A percentile compares a stretch with the other conserved stretches of the same genome.
Evolutionary conservation across 2,888 invertebrate genomes (phyloP).

Genomic region (Dynastes grantii): DNA sequence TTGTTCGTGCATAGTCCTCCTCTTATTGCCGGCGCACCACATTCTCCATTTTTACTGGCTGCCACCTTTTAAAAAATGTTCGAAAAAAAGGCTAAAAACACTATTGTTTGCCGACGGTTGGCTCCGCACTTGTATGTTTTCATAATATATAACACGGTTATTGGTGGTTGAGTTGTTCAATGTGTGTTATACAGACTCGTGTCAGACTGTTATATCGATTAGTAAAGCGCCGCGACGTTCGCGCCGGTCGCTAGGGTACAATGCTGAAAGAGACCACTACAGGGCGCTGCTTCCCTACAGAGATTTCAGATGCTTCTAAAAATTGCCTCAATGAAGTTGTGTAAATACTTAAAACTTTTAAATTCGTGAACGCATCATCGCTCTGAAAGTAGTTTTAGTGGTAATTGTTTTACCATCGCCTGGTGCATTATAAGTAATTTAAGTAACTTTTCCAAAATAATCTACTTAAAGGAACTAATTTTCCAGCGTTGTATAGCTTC

Average conservation of each 20-base stretch:
- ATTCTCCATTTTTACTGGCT: conserved; percentile 42
- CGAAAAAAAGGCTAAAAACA: conserved; percentile 30
- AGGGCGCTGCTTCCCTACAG: conserved; percentile 54
- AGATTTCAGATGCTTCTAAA: conserved; percentile 27
- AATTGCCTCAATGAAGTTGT: conserved; percentile 4
- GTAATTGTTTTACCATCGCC: conserved; percentile 9
- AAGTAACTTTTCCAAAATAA: conserved; percentile 1
- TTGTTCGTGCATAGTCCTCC: conserved; percentile 14
- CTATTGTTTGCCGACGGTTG: conserved; percentile 35
- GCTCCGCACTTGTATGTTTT: conserved; percentile 49
- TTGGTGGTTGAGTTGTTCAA: conserved; percentile 56
- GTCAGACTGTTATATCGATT: conserved; percentile 68
- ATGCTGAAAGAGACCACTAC: conserved; percentile 59
- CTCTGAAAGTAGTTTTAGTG: conserved; percentile 19
- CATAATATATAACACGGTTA: conserved; percentile 54
- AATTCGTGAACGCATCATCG: not conserved
- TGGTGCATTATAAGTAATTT: not conserved
- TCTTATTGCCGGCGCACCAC: conserved; percentile 33
- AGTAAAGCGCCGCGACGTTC: conserved; percentile 63
- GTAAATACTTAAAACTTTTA: not conserved
- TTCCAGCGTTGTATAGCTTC: not conserved
- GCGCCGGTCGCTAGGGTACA: conserved; percentile 64
- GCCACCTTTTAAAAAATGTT: conserved; percentile 42
- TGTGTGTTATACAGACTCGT: conserved; percentile 64
- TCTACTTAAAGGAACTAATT: not conserved